phyloP scores from a whole-genome alignment of 2,113 vertebrate species.

The Pygathrix nemaeus region DNA sequence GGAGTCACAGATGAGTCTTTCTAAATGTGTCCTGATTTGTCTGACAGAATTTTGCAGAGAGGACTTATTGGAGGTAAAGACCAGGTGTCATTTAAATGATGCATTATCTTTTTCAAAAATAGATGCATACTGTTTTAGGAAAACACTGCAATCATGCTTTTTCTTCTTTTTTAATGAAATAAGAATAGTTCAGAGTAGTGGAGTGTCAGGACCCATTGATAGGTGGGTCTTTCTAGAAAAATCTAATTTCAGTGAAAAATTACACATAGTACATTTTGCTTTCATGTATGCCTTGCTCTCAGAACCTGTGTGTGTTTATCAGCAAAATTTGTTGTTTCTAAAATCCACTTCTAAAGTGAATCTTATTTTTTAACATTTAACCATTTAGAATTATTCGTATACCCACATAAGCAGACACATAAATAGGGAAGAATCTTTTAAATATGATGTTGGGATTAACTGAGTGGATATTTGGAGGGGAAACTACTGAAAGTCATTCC shows the following conservation, averaged over 20 bases:
- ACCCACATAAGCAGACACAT: background rate
- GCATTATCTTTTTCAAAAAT: background rate
- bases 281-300: background rate
- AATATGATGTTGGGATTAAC: background rate
- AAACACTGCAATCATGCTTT: background rate
- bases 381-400: background rate
- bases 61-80: background rate
- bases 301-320: background rate
- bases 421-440: background rate
- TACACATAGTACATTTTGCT: background rate
- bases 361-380: slow-evolving; percentile 6
- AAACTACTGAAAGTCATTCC: background rate
- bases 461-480: background rate
- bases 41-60: background rate
- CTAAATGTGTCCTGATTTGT: background rate
- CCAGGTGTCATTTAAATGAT: slow-evolving; percentile 4
- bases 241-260: background rate
- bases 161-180: background rate
- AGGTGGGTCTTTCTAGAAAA: background rate
- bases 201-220: background rate
- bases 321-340: background rate
- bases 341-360: background rate
- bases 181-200: background rate
- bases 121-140: background rate
- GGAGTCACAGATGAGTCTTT: background rate